Conservation (phyloP, 2,888 invertebrate genomes). For the Drosophila ezoana region DNA sequence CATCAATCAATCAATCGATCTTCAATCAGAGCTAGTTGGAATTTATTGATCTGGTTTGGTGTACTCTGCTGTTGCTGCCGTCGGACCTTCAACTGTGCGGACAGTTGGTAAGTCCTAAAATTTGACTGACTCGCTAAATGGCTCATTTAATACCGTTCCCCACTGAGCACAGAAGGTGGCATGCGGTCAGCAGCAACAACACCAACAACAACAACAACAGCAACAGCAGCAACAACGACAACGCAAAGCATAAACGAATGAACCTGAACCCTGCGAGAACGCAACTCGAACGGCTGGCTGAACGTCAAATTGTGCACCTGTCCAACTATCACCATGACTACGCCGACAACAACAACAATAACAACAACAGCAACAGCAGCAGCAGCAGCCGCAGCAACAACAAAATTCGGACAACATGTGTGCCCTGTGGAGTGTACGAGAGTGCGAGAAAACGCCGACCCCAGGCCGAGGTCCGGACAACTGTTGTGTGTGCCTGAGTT, state of each 20-base stretch:
- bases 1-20: slow-evolving; percentile 4
- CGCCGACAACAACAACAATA: slow-evolving; percentile 47
- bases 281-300: slow-evolving; percentile 70
- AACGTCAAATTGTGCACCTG: slow-evolving; percentile 82
- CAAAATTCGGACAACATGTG: slow-evolving; percentile 68
- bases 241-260: slow-evolving; percentile 74
- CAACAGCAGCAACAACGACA: slow-evolving; percentile 33
- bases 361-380: slow-evolving; percentile 15
- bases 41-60: slow-evolving; percentile 22
- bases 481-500: slow-evolving; percentile 62
- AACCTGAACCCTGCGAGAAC: slow-evolving; percentile 47
- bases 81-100: slow-evolving; percentile 17
- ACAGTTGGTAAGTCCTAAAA: slow-evolving; percentile 59
- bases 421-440: slow-evolving; percentile 39
- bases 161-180: slow-evolving; percentile 77
- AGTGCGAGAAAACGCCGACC: slow-evolving; percentile 50
- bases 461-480: slow-evolving; percentile 52
- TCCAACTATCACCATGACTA: slow-evolving; percentile 82
- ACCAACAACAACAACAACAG: slow-evolving; percentile 22
- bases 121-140: slow-evolving; percentile 78
- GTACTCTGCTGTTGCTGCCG: slow-evolving; percentile 7
- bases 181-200: slow-evolving; percentile 65
- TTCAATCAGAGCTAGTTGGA: slow-evolving; percentile 36
- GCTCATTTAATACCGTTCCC: slow-evolving; percentile 76
- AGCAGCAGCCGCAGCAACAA: slow-evolving; percentile 23